phyloP scores from a whole-genome alignment of 2,888 invertebrate species.

The Synergus gifuensis region DNA sequence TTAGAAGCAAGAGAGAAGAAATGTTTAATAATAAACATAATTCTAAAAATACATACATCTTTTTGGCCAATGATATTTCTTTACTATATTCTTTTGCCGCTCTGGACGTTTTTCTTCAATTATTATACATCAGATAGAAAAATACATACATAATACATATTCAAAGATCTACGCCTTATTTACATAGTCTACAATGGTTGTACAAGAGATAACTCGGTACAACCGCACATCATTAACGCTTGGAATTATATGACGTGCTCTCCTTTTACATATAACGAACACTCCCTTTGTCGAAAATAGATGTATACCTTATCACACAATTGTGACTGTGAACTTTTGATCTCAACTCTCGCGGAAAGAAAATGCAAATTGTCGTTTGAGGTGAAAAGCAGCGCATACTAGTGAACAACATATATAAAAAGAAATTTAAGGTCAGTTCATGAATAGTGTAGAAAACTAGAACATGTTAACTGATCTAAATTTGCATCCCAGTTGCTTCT shows the following conservation, averaged over 20 bases:
- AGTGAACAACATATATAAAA: background rate
- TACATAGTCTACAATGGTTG: background rate
- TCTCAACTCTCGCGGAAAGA: background rate
- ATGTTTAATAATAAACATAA: too few relatives aligned
- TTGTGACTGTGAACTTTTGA: background rate
- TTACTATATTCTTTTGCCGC: background rate
- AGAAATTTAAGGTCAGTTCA: background rate
- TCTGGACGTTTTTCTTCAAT: background rate
- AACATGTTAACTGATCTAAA: background rate
- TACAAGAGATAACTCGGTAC: background rate
- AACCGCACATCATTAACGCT: constrained; percentile 17
- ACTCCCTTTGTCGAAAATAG: background rate
- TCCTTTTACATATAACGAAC: constrained; percentile 9
- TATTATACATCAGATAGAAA: background rate
- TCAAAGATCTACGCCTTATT: background rate
- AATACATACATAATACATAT: background rate
- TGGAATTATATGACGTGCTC: background rate
- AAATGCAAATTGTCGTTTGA: background rate
- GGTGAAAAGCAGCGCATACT: background rate
- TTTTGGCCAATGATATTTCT: background rate
- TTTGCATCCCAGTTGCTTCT: background rate
- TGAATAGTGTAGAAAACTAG: background rate
- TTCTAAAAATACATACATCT: background rate
- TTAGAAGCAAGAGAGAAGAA: background rate
- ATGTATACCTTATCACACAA: background rate